phyloP scores from a whole-genome alignment of 1,140 invertebrate species.

The Drosophila oshimai region DNA sequence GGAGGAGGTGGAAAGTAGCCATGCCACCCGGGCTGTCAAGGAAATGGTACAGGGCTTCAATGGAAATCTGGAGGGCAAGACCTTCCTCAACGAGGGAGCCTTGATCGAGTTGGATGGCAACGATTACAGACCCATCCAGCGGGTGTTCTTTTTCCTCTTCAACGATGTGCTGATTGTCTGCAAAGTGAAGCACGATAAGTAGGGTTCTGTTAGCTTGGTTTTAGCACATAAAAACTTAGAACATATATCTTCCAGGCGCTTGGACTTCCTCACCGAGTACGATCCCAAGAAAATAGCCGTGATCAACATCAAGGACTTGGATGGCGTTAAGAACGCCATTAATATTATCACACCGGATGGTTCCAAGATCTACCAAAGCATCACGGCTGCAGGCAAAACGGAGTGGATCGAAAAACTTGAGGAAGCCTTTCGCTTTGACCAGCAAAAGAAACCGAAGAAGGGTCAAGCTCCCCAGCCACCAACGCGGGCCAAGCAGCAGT shows the following conservation, averaged over 20 bases:
- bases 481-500: conserved; percentile 84
- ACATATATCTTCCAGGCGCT: conserved; percentile 85
- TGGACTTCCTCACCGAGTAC: conserved; percentile 95
- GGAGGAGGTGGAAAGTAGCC: conserved; percentile 85
- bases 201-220: conserved; percentile 75
- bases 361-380: conserved; percentile 95
- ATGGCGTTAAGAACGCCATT: conserved; percentile 95
- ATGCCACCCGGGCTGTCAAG: conserved; percentile 83
- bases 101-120: conserved; percentile 94
- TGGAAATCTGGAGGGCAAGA: conserved; percentile 89
- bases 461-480: conserved; percentile 84
- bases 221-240: not conserved
- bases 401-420: conserved; percentile 98
- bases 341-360: conserved; percentile 97
- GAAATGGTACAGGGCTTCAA: conserved; percentile 90
- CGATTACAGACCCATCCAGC: conserved; percentile 92
- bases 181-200: conserved; percentile 82
- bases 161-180: conserved; percentile 93
- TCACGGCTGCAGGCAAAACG: conserved; percentile 93
- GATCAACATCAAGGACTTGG: conserved; percentile 96
- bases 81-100: conserved; percentile 94
- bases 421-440: conserved; percentile 92
- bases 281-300: conserved; percentile 96
- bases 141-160: conserved; percentile 96
- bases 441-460: conserved; percentile 84